Conservation (phyloP, 2,113 vertebrate species). For the Paraplagusia blochii region DNA sequence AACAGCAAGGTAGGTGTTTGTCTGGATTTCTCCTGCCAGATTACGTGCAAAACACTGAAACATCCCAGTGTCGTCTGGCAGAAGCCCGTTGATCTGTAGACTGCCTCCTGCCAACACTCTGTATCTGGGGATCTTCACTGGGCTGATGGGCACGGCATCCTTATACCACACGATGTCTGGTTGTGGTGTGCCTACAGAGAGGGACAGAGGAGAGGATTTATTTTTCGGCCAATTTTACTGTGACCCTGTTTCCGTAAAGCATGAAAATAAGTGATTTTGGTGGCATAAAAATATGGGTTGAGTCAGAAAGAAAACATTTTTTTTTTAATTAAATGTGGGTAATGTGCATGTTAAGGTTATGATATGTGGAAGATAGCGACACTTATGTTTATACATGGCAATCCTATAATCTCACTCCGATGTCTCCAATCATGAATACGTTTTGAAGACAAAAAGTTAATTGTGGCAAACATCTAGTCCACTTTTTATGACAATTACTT, state of each 20-base stretch:
- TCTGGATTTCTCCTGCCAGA: constrained; percentile 89
- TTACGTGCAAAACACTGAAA: constrained; percentile 97
- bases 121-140: constrained; percentile 84
- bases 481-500: too few relatives aligned
- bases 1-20: constrained; percentile 95
- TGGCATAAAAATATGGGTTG: too few relatives aligned
- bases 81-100: constrained; percentile 90
- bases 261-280: too few relatives aligned
- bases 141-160: constrained; percentile 83
- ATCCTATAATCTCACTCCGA: too few relatives aligned
- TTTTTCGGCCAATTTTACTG: constrained; percentile 4
- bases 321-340: too few relatives aligned
- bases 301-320: too few relatives aligned
- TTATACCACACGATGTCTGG: constrained; percentile 95
- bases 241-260: constrained; percentile 19
- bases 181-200: constrained; percentile 82
- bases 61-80: constrained; percentile 94
- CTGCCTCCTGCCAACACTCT: constrained; percentile 83
- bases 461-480: too few relatives aligned
- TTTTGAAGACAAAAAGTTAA: too few relatives aligned
- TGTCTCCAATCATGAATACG: too few relatives aligned
- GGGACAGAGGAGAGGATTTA: constrained; percentile 23
- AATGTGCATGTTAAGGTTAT: too few relatives aligned
- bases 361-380: too few relatives aligned
- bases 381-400: too few relatives aligned